Evolutionary conservation across 64 coral and sea anemone species (phyloP).

Genomic region (Montipora capricornis): DNA sequence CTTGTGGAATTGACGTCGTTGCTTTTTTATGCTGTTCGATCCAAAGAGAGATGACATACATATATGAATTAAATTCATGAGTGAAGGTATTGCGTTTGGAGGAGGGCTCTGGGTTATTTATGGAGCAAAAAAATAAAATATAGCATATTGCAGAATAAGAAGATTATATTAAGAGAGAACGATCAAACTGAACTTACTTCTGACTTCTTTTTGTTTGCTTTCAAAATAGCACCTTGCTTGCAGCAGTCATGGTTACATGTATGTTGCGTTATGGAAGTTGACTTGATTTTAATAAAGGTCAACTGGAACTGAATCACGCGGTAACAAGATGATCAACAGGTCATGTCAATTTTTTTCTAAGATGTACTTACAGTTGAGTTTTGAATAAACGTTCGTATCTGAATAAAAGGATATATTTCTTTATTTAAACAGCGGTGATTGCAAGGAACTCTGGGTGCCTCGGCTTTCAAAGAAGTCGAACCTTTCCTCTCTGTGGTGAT

Average conservation of each 20-base stretch:
- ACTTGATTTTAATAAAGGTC: background rate
- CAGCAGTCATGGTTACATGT: conserved; percentile 96
- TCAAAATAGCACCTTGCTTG: conserved; percentile 63
- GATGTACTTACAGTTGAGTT: background rate
- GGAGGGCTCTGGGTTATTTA: no score
- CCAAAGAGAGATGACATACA: background rate
- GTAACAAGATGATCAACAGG: background rate
- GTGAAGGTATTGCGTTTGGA: background rate
- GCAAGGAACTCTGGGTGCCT: conserved; percentile 71
- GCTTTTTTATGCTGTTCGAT: background rate
- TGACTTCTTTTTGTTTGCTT: conserved; percentile 32
- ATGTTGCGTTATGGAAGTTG: conserved; percentile 49
- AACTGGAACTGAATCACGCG: background rate
- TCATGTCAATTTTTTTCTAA: background rate
- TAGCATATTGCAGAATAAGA: background rate
- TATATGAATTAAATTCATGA: background rate
- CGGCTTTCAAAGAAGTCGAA: background rate
- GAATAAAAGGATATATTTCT: conserved; percentile 83
- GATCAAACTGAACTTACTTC: background rate
- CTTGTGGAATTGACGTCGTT: background rate
- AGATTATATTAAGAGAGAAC: background rate
- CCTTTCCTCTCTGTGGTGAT: conserved; percentile 29
- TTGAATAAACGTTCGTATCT: background rate
- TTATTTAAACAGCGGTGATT: conserved; percentile 94
- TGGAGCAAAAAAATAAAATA: no score